phyloP scores from a whole-genome alignment of 2,888 invertebrate species.

The Lasioglossum calceatum region DNA sequence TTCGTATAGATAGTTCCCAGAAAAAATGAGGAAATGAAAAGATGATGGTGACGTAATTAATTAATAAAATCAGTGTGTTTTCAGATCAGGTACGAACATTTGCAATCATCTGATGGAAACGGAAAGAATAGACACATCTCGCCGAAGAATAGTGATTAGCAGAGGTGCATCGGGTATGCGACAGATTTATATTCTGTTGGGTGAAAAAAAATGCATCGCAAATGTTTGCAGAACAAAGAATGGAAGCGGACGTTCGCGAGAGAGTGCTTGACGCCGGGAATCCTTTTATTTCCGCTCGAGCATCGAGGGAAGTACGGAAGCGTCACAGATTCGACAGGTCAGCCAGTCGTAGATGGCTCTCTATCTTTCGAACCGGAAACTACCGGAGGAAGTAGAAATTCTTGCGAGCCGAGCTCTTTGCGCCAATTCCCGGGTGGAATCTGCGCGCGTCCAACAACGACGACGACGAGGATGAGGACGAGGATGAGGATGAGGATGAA shows the following conservation, averaged over 20 bases:
- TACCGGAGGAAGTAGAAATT: slow-evolving; percentile 25
- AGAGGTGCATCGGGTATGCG: not conserved
- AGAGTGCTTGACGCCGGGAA: slow-evolving; percentile 19
- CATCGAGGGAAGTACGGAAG: slow-evolving; percentile 32
- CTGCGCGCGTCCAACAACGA: slow-evolving; percentile 22
- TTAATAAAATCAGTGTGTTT: no score
- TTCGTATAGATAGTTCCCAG: not conserved
- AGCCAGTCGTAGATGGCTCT: slow-evolving; percentile 31
- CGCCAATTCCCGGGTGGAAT: slow-evolving; percentile 6
- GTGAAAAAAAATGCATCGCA: not conserved
- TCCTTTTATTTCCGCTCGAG: slow-evolving; percentile 37
- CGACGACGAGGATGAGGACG: not conserved
- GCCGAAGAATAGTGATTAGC: not conserved
- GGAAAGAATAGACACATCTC: not conserved
- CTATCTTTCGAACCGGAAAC: slow-evolving; percentile 29
- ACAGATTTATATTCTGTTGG: not conserved
- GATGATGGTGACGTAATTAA: not conserved
- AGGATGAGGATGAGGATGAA: not conserved
- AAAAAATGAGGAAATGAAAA: no score
- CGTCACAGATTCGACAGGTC: slow-evolving; percentile 14
- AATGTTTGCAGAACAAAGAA: slow-evolving; percentile 5
- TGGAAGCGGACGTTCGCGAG: slow-evolving; percentile 2
- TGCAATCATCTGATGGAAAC: not conserved
- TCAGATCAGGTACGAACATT: not conserved
- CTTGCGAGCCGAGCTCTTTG: slow-evolving; percentile 38